phyloP scores from a whole-genome alignment of 2,888 invertebrate species.

The Drosophila merina region DNA sequence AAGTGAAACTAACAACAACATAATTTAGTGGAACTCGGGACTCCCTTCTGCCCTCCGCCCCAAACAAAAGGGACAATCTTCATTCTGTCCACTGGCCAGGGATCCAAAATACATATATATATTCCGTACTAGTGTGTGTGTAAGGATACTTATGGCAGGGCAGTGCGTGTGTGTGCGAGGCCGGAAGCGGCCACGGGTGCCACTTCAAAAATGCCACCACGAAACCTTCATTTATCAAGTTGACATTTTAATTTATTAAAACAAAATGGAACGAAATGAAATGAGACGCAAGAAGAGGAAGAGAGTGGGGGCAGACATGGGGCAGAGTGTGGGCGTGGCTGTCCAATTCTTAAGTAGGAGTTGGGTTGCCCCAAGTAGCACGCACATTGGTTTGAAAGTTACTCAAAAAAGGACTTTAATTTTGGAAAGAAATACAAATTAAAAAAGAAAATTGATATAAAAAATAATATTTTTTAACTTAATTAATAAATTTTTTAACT shows the following conservation, averaged over 20 bases:
- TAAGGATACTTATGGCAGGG: conserved; percentile 6
- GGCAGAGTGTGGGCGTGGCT: conserved; percentile 22
- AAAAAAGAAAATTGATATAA: background rate
- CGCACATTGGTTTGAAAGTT: conserved; percentile 8
- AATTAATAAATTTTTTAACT: background rate
- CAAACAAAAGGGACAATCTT: too few relatives aligned
- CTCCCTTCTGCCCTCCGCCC: too few relatives aligned
- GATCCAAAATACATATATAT: background rate
- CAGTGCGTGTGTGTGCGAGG: conserved; percentile 21
- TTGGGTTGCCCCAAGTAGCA: conserved; percentile 13
- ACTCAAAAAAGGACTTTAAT: background rate
- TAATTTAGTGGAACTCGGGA: conserved; percentile 66
- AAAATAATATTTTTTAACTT: background rate
- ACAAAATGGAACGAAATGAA: conserved; percentile 76
- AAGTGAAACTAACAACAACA: conserved; percentile 74
- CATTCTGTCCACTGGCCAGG: conserved; percentile 24
- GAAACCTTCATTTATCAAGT: conserved; percentile 82
- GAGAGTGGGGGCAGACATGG: background rate
- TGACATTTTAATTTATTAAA: conserved; percentile 84
- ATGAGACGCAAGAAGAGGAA: conserved; percentile 29
- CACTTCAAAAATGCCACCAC: conserved; percentile 71
- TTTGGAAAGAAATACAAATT: background rate
- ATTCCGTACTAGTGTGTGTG: background rate
- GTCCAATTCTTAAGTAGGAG: conserved; percentile 37
- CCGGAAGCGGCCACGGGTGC: conserved; percentile 37